A percentile compares a stretch with the other conserved stretches of the same genome.
These are phyloP conservation scores for Sitodiplosis mosellana DNA, from an alignment of 1,140 invertebrate species.

Conservation along the genomic window DNA sequence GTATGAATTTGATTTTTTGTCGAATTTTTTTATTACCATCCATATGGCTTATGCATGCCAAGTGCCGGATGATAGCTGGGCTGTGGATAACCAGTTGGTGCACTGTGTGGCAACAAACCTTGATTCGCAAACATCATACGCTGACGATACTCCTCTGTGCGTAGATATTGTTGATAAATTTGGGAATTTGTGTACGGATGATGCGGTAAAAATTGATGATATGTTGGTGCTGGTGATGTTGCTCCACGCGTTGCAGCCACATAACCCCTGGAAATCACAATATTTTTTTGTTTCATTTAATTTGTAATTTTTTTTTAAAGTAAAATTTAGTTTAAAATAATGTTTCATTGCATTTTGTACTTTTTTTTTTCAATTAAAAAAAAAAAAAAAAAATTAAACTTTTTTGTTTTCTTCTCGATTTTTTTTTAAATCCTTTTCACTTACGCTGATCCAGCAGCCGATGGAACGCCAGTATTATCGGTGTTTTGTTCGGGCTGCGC, in stretches of 20 bases:
- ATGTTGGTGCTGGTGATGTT: constrained; percentile 16
- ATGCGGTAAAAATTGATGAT: constrained; percentile 26
- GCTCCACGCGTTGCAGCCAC: neutral
- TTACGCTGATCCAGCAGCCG: constrained; percentile 8
- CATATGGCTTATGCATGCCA: constrained; percentile 40
- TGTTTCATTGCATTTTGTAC: no score
- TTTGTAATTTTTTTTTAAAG: no score
- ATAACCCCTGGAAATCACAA: no score
- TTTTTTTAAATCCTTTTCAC: constrained; percentile 6
- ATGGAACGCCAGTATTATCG: constrained; percentile 29
- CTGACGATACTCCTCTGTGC: constrained; percentile 34
- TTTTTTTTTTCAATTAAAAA: no score
- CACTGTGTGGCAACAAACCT: constrained; percentile 29
- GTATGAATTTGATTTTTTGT: constrained; percentile 20
- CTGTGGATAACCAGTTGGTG: constrained; percentile 31
- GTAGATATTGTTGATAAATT: constrained; percentile 47
- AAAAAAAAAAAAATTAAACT: no score
- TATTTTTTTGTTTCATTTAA: no score
- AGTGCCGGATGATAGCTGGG: constrained; percentile 36
- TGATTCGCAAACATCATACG: constrained; percentile 35
- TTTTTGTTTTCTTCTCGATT: no score
- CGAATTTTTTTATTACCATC: constrained; percentile 21
- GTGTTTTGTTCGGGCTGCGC: constrained; percentile 20
- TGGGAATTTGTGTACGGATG: constrained; percentile 35
- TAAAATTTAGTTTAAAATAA: no score